Conservation (phyloP, 2,888 invertebrate species). For the Pristionchus maxplancki region DNA sequence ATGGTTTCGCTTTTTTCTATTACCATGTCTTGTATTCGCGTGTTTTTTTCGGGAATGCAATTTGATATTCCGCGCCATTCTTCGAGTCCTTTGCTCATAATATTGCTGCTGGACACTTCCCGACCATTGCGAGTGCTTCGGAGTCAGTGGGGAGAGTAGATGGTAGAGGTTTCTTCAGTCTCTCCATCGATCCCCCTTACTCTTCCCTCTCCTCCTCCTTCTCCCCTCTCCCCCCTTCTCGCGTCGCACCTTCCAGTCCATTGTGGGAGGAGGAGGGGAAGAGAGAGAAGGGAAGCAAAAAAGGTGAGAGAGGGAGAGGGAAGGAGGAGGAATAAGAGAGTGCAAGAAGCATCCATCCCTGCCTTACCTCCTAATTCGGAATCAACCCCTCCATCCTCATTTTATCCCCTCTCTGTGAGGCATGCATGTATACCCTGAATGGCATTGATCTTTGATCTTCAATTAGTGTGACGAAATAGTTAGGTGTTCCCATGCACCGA, state of each 20-base stretch:
- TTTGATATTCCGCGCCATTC: background rate
- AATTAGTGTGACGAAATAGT: background rate
- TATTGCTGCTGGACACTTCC: background rate
- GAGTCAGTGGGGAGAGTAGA: background rate
- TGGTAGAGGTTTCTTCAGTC: background rate
- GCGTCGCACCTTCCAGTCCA: slow-evolving; percentile 14
- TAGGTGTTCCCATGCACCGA: background rate
- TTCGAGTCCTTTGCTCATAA: background rate
- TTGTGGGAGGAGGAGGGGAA: background rate
- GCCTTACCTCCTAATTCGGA: background rate
- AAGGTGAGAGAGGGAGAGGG: slow-evolving; percentile 13
- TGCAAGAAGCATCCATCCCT: background rate
- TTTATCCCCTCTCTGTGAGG: background rate
- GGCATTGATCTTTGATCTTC: background rate
- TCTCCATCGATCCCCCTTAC: slow-evolving; percentile 14
- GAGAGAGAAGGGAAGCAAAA: background rate
- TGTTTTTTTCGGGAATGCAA: background rate
- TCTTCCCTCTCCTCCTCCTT: slow-evolving; percentile 26
- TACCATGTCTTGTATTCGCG: background rate
- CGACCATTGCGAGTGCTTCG: background rate
- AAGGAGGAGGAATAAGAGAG: slow-evolving; percentile 9
- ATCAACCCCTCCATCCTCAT: background rate
- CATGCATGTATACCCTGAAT: background rate
- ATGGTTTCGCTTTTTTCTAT: background rate
- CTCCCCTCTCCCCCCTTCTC: background rate